Conservation (phyloP, 2,113 vertebrate genomes). For the Oryctolagus cuniculus region mOryCun1.1 NC_091439.1:10606501-10607000, state of each 20-base stretch:
- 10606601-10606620: constrained; percentile 51
- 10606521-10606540: constrained; percentile 76
- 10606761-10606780: neutral
- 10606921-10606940: neutral
- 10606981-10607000: neutral
- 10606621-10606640: constrained; percentile 58
- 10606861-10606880: neutral
- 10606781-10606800: constrained; percentile 52
- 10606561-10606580: neutral
- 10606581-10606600: constrained; percentile 63
- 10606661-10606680: constrained; percentile 64
- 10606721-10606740: neutral
- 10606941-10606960: neutral
- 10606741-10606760: neutral
- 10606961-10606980: neutral
- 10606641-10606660: constrained; percentile 45
- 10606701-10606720: constrained; percentile 12
- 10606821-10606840: neutral
- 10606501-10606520: constrained; percentile 74
- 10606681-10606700: constrained; percentile 7
- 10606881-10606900: neutral
- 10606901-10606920: neutral
- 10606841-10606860: neutral
- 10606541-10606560: constrained; percentile 66
- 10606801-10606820: constrained; percentile 64